A percentile compares a stretch with the other conserved stretches of the same genome.
phyloP scores from a whole-genome alignment of 2,113 vertebrate genomes.

The Cebidichthys violaceus region DNA sequence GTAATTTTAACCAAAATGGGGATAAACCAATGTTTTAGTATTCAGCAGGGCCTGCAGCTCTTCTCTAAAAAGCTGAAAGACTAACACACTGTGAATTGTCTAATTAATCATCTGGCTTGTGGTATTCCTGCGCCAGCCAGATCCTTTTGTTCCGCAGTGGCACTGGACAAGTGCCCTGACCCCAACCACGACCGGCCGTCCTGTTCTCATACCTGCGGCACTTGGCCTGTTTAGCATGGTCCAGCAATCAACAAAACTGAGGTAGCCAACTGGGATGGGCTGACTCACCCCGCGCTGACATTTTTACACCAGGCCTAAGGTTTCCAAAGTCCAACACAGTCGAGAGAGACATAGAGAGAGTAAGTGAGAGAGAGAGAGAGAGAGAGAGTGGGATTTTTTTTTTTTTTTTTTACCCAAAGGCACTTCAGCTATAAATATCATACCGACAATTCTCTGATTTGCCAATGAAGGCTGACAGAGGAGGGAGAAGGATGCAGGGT shows the following conservation, averaged over 20 bases:
- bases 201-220: conserved; percentile 51
- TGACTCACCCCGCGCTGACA: conserved; percentile 75
- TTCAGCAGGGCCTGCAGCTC: conserved; percentile 52
- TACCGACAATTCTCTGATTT: conserved; percentile 79
- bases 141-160: conserved; percentile 37
- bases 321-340: conserved; percentile 75
- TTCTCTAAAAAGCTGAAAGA: conserved; percentile 45
- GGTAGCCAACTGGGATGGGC: conserved; percentile 51
- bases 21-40: conserved; percentile 61
- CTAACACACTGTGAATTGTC: conserved; percentile 32
- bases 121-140: conserved; percentile 32
- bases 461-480: conserved; percentile 71
- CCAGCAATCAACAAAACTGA: conserved; percentile 42
- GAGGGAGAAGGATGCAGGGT: conserved; percentile 61
- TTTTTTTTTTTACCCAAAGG: conserved; percentile 59
- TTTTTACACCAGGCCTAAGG: conserved; percentile 77
- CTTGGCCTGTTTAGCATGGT: conserved; percentile 35
- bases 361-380: conserved; percentile 34
- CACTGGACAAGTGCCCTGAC: conserved; percentile 49
- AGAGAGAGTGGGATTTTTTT: conserved; percentile 59
- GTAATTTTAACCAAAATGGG: conserved; percentile 55
- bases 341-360: conserved; percentile 51
- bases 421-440: conserved; percentile 79
- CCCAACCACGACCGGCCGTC: conserved; percentile 12
- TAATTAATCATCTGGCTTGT: conserved; percentile 58